These are phyloP conservation scores for Gorsachius goisagi DNA, from an alignment of 2,113 vertebrate species.

Conservation along the genomic window DNA sequence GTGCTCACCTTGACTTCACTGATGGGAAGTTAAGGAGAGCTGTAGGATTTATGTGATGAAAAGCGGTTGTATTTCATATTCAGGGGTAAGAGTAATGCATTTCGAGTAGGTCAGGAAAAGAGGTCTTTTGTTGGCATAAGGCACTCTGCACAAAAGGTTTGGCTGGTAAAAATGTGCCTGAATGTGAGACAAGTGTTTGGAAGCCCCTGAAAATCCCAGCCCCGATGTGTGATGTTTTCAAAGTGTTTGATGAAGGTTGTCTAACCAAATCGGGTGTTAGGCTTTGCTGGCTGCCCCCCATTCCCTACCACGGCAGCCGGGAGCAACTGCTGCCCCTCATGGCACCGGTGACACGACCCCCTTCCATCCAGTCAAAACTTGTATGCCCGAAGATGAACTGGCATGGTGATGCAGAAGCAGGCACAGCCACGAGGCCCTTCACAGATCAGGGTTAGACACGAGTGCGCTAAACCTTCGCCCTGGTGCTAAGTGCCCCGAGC, in stretches of 20 bases:
- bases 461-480: background rate
- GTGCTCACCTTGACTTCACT: background rate
- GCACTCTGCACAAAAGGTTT: background rate
- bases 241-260: fast-evolving
- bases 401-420: background rate
- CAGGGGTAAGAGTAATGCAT: fast-evolving
- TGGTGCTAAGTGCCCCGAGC: background rate
- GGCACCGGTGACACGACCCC: fast-evolving
- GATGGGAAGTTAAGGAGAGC: background rate
- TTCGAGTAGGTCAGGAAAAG: background rate
- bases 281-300: fast-evolving
- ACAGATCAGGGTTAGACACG: fast-evolving
- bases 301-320: background rate
- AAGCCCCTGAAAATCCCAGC: background rate
- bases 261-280: background rate
- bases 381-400: background rate
- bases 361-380: fast-evolving
- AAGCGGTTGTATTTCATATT: background rate
- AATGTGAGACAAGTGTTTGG: background rate
- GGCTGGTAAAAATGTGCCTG: background rate
- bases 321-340: fast-evolving
- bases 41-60: background rate
- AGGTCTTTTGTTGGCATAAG: fast-evolving
- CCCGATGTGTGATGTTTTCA: background rate
- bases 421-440: background rate